Conservation (phyloP, 2,113 vertebrate species). For the Caloenas nicobarica region DNA sequence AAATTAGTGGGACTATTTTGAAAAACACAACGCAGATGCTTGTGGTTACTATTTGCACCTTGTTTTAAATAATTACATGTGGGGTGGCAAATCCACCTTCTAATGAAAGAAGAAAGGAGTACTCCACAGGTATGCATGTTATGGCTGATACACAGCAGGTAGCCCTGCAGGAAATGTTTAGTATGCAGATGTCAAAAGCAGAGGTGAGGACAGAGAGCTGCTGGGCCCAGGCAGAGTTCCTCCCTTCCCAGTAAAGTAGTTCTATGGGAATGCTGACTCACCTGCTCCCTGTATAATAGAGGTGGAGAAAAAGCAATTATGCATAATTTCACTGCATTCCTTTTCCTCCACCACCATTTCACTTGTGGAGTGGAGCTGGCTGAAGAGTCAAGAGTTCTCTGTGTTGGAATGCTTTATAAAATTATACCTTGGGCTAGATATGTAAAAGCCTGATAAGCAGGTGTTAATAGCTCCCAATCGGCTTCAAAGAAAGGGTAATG, state of each 20-base stretch:
- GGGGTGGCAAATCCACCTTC: neutral
- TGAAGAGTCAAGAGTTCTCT: neutral
- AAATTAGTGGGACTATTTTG: neutral
- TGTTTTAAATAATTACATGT: neutral
- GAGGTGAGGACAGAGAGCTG: neutral
- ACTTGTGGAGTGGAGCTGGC: neutral
- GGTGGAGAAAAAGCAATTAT: conserved; percentile 1
- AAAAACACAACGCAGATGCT: neutral
- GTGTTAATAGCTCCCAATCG: neutral
- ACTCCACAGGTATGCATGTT: neutral
- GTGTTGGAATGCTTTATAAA: neutral
- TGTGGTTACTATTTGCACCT: neutral
- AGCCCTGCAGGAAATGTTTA: neutral
- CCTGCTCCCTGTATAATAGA: neutral
- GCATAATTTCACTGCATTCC: neutral
- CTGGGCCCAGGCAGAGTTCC: neutral
- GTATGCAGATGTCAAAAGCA: neutral
- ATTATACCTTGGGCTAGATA: conserved; percentile 23
- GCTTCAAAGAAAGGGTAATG: neutral
- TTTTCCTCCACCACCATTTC: neutral
- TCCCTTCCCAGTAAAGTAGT: neutral
- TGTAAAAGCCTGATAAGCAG: neutral
- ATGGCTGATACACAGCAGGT: neutral
- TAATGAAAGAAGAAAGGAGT: neutral
- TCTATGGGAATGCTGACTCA: conserved; percentile 47